Percentiles rank a stretch among this genome's conserved stretches.
phyloP scores from a whole-genome alignment of 1,140 invertebrate species.

The Notospermus geniculatus region DNA sequence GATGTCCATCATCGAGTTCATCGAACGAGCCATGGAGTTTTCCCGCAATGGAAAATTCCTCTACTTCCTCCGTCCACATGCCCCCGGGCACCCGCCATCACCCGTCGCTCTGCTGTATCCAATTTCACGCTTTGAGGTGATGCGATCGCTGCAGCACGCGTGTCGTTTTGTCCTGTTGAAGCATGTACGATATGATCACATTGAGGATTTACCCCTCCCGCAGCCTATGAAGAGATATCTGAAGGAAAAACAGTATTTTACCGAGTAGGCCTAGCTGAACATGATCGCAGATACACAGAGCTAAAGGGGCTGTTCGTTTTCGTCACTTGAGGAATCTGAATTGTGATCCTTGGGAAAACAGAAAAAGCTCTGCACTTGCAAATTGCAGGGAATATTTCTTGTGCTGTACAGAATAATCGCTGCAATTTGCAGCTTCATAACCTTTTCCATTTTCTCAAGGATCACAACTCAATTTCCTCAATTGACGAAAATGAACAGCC shows the following conservation, averaged over 20 bases:
- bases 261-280: slow-evolving; percentile 66
- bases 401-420: too few species aligned
- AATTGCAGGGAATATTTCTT: too few species aligned
- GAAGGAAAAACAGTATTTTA: slow-evolving; percentile 91
- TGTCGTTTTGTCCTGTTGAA: slow-evolving; percentile 73
- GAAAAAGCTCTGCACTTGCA: too few species aligned
- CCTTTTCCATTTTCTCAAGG: too few species aligned
- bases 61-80: slow-evolving; percentile 88
- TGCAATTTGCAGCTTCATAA: too few species aligned
- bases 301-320: too few species aligned
- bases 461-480: too few species aligned
- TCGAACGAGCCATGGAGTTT: slow-evolving; percentile 95
- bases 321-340: too few species aligned
- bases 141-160: slow-evolving; percentile 92
- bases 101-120: slow-evolving; percentile 94
- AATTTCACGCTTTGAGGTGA: slow-evolving; percentile 73
- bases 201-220: slow-evolving; percentile 83
- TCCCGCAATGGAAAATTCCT: slow-evolving; percentile 88
- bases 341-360: too few species aligned
- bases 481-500: too few species aligned
- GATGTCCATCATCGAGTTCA: slow-evolving; percentile 95
- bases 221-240: slow-evolving; percentile 87
- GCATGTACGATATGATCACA: slow-evolving; percentile 86
- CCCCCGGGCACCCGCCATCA: slow-evolving; percentile 88
- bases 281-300: too few species aligned